Evolutionary conservation across 2,888 invertebrate species (phyloP).

Genomic region (Allolobophora icterica): DNA sequence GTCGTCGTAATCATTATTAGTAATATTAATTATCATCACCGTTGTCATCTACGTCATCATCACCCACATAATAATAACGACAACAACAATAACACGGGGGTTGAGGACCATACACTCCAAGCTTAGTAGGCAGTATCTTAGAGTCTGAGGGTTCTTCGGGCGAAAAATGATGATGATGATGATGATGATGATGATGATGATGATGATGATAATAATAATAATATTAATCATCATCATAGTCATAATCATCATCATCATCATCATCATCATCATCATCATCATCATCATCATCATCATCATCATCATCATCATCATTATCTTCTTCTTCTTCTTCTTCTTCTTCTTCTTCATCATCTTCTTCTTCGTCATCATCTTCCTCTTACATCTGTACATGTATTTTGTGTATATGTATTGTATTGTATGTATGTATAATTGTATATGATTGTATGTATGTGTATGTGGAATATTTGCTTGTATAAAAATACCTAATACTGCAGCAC

Average conservation of each 20-base stretch:
- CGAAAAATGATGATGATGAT: too few relatives aligned
- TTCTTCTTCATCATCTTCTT: not conserved
- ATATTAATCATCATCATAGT: conserved; percentile 27
- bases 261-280: conserved; percentile 29
- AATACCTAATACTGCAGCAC: not conserved
- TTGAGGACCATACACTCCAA: too few relatives aligned
- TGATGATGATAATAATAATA: too few relatives aligned
- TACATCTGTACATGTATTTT: too few relatives aligned
- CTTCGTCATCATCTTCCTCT: not conserved
- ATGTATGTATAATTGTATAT: too few relatives aligned
- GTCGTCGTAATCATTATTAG: too few relatives aligned
- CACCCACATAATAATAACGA: too few relatives aligned
- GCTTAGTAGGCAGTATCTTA: too few relatives aligned
- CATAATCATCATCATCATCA: conserved; percentile 27
- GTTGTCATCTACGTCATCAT: not conserved
- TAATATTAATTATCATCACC: not conserved
- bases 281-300: not conserved
- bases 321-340: not conserved
- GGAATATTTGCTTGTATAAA: not conserved
- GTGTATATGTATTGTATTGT: too few relatives aligned
- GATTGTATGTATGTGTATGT: not conserved
- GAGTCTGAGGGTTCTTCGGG: too few relatives aligned
- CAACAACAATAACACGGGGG: too few relatives aligned
- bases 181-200: too few relatives aligned
- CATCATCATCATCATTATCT: conserved; percentile 25